Percentiles rank a stretch among this genome's conserved stretches.
Evolutionary conservation across 2,797 vertebrate species (phyloP).

Genomic region (Bufotes viridis): DNA sequence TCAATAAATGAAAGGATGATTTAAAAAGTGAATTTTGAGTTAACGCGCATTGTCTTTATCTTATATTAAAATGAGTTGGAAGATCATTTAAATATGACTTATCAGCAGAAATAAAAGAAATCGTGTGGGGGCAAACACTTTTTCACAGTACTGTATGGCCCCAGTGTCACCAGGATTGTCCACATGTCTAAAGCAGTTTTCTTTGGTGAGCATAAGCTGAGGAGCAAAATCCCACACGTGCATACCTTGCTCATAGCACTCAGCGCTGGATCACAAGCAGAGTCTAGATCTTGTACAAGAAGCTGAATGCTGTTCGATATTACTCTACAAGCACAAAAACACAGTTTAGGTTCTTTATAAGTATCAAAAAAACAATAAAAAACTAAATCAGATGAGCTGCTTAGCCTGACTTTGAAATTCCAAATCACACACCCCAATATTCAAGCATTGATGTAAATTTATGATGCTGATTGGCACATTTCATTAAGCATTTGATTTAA

Average conservation of each 20-base stretch:
- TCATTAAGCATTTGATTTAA: too few species aligned
- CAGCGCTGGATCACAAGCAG: slow-evolving; percentile 95
- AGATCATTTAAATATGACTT: too few species aligned
- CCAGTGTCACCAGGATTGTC: too few species aligned
- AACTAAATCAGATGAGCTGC: background rate
- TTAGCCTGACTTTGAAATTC: background rate
- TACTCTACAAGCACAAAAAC: slow-evolving; percentile 78
- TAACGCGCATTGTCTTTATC: too few species aligned
- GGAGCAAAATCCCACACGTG: background rate
- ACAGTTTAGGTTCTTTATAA: background rate
- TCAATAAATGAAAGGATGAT: too few species aligned
- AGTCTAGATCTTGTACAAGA: slow-evolving; percentile 95
- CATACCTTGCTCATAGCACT: slow-evolving; percentile 98
- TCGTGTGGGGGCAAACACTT: too few species aligned
- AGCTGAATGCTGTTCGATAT: slow-evolving; percentile 99
- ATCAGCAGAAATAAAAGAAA: too few species aligned
- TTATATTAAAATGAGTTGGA: too few species aligned
- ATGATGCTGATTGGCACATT: too few species aligned
- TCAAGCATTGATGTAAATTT: background rate
- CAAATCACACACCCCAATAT: background rate
- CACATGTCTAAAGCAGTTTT: too few species aligned
- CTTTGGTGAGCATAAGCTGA: background rate
- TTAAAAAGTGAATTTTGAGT: too few species aligned
- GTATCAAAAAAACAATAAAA: background rate
- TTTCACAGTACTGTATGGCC: too few species aligned